Evolutionary conservation across 2,888 invertebrate genomes (phyloP).

Genomic region (Nomada lathburiana): DNA sequence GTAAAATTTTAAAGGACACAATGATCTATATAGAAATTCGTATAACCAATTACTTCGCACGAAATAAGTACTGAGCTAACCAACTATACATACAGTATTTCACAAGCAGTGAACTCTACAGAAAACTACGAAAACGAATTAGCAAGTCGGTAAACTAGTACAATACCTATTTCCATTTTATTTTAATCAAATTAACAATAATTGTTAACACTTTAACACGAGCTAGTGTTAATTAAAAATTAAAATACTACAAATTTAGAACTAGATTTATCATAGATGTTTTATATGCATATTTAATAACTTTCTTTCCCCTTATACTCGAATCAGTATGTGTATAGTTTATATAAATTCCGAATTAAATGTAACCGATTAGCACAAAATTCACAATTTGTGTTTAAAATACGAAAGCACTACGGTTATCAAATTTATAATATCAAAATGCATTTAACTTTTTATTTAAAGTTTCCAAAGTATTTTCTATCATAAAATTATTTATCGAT

Average conservation of each 20-base stretch:
- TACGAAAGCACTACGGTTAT: not conserved
- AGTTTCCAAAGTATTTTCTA: constrained; percentile 1
- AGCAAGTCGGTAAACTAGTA: constrained; percentile 4
- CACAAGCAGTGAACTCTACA: constrained; percentile 5
- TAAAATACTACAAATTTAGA: not conserved
- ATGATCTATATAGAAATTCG: not conserved
- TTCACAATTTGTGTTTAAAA: not conserved
- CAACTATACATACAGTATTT: not conserved
- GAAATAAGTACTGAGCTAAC: not conserved
- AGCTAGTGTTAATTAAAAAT: not conserved
- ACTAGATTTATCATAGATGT: not conserved
- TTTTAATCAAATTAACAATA: not conserved
- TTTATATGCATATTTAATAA: constrained; percentile 32
- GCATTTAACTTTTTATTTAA: not conserved
- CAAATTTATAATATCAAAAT: too few species aligned
- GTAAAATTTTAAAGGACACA: not conserved
- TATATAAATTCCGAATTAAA: not conserved
- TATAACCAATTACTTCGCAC: not conserved
- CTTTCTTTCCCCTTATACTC: constrained; percentile 31
- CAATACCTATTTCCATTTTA: not conserved
- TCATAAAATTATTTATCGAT: not conserved
- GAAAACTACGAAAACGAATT: constrained; percentile 15
- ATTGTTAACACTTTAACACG: not conserved
- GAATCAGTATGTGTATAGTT: not conserved
- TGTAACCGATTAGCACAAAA: not conserved